These are phyloP conservation scores for Actias luna DNA, from an alignment of 2,888 invertebrate genomes.

Conservation along the genomic window DNA sequence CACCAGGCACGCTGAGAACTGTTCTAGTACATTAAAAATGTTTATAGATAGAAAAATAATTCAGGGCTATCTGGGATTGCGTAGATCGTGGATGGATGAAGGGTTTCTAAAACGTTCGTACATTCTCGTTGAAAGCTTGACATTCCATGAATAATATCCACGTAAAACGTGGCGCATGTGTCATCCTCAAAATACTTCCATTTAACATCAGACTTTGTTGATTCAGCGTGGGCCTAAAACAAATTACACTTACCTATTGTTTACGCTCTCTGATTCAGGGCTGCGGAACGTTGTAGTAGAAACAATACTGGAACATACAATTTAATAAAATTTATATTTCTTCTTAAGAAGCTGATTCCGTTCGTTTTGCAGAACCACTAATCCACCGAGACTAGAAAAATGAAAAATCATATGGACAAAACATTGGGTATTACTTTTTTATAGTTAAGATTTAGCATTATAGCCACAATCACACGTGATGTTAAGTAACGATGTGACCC, in stretches of 20 bases:
- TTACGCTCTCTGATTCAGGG: conserved; percentile 22
- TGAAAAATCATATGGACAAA: too few species aligned
- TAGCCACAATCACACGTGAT: too few species aligned
- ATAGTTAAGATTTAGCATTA: too few species aligned
- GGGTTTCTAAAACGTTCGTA: not conserved
- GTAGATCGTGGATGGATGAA: not conserved
- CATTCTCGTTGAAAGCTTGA: conserved; percentile 9
- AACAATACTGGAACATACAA: not conserved
- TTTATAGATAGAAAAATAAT: not conserved
- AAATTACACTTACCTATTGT: conserved; percentile 47
- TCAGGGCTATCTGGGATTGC: not conserved
- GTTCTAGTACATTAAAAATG: not conserved
- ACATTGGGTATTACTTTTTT: too few species aligned
- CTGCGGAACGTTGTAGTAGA: not conserved
- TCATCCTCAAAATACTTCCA: conserved; percentile 24
- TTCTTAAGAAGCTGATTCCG: too few species aligned
- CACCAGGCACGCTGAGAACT: too few species aligned
- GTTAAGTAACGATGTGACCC: too few species aligned
- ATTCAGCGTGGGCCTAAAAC: conserved; percentile 33
- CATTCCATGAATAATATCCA: conserved; percentile 16
- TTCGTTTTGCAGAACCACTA: too few species aligned
- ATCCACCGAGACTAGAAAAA: too few species aligned
- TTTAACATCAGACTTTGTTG: conserved; percentile 43
- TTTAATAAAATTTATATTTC: not conserved
- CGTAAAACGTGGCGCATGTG: conserved; percentile 12